A percentile compares a stretch with the other conserved stretches of the same genome.
Evolutionary conservation across 2,888 invertebrate genomes (phyloP).

Genomic region (Amphipoea oculea): DNA sequence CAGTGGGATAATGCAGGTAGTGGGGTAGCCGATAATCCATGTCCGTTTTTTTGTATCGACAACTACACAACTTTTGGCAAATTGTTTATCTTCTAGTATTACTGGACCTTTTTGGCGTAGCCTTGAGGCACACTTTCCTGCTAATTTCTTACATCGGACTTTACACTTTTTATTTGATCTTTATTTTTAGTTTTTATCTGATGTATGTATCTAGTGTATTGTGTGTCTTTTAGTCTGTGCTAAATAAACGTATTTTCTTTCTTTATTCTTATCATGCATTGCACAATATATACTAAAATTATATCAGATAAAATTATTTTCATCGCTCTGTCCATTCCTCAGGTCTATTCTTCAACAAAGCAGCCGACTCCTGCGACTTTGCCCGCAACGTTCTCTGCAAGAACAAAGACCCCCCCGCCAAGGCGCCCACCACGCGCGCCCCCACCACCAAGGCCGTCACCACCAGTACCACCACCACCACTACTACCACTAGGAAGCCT

Average conservation of each 20-base stretch:
- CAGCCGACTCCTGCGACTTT: conserved; percentile 97
- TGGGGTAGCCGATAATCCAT: neutral
- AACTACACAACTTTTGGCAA: neutral
- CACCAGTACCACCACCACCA: conserved; percentile 81
- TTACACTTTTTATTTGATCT: too few relatives aligned
- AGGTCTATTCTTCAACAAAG: conserved; percentile 97
- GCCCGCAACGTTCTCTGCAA: conserved; percentile 96
- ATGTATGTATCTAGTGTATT: too few relatives aligned
- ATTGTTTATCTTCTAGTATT: neutral
- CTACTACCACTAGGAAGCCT: conserved; percentile 85
- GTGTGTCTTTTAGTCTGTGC: too few relatives aligned
- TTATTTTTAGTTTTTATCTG: too few relatives aligned
- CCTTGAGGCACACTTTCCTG: too few relatives aligned
- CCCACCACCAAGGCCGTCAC: conserved; percentile 82
- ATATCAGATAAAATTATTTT: neutral
- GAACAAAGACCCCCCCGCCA: conserved; percentile 88
- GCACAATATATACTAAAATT: neutral
- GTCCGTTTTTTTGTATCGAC: neutral
- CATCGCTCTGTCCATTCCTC: conserved; percentile 25
- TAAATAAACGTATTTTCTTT: too few relatives aligned
- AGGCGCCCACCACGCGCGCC: conserved; percentile 78
- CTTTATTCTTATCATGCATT: neutral
- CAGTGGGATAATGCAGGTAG: neutral
- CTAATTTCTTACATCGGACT: too few relatives aligned
- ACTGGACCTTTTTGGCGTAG: too few relatives aligned